Percentiles rank a stretch among this genome's conserved stretches.
These are phyloP conservation scores for Zaprionus nigranus DNA, from an alignment of 1,140 invertebrate genomes.

Conservation along the genomic window DNA sequence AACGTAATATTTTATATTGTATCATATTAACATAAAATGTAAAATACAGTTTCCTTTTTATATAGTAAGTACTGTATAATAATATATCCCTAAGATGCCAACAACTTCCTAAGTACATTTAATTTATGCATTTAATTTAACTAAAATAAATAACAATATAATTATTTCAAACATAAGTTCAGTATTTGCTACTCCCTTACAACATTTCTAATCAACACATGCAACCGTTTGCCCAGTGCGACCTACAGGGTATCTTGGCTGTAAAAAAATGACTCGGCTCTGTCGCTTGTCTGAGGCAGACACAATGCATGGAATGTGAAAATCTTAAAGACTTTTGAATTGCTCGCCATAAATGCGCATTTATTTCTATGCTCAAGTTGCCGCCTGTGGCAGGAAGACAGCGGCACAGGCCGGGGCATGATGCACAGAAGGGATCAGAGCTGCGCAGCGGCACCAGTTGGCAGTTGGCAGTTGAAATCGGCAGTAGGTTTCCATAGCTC, in stretches of 20 bases:
- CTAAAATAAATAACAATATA: no score
- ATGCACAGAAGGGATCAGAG: constrained; percentile 34
- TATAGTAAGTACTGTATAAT: no score
- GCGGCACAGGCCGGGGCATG: constrained; percentile 19
- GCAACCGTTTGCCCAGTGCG: not conserved
- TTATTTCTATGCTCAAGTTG: constrained; percentile 82
- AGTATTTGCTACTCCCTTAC: no score
- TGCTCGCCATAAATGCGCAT: constrained; percentile 81
- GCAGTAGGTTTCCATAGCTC: constrained; percentile 14
- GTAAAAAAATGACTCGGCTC: constrained; percentile 62
- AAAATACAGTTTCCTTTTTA: no score
- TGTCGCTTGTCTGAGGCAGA: constrained; percentile 68
- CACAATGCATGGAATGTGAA: constrained; percentile 82
- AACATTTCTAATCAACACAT: not conserved
- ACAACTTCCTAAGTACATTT: no score
- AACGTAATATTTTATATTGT: no score
- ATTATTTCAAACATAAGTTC: no score
- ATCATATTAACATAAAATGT: no score
- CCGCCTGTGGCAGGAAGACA: constrained; percentile 26
- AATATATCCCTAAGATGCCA: no score
- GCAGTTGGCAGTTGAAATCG: constrained; percentile 26
- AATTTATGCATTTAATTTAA: no score
- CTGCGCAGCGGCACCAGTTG: constrained; percentile 10
- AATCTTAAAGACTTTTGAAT: constrained; percentile 83
- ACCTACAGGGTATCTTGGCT: constrained; percentile 24